Evolutionary conservation across 92 coral and sea anemone species (phyloP).

Genomic region (Porites cylindrica): DNA sequence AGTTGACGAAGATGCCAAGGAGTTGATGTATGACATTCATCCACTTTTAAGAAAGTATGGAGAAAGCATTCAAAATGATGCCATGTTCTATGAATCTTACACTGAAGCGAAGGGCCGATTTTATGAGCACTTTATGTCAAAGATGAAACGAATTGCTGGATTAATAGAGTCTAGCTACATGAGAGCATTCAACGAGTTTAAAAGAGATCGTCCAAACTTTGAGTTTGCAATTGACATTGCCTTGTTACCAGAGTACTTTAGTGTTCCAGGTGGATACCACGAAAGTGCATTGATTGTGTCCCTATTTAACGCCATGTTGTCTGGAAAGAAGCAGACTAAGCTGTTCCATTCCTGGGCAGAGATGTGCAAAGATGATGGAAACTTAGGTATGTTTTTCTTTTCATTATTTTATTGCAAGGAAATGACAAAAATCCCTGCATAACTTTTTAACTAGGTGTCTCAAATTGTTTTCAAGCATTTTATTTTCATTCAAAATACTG

Average conservation of each 20-base stretch:
- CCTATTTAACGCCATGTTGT: slow-evolving; percentile 65
- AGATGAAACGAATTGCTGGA: slow-evolving; percentile 53
- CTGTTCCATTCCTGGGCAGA: slow-evolving; percentile 74
- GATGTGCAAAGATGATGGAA: slow-evolving; percentile 7
- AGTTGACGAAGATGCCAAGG: slow-evolving; percentile 47
- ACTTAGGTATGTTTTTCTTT: slow-evolving; percentile 33
- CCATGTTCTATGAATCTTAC: slow-evolving; percentile 30
- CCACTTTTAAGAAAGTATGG: slow-evolving; percentile 67
- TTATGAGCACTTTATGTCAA: slow-evolving; percentile 58
- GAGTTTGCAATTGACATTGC: slow-evolving; percentile 71
- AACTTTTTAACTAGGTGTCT: too few relatives aligned
- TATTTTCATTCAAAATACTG: too few relatives aligned
- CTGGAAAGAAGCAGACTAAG: slow-evolving; percentile 32
- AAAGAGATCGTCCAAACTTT: slow-evolving; percentile 59
- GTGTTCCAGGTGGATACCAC: slow-evolving; percentile 58
- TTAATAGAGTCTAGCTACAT: slow-evolving; percentile 56
- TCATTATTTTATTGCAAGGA: too few relatives aligned
- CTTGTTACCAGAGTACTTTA: slow-evolving; percentile 40
- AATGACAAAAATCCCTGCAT: too few relatives aligned
- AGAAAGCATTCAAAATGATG: slow-evolving; percentile 27
- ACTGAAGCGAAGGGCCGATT: slow-evolving; percentile 60
- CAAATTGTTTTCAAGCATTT: too few relatives aligned
- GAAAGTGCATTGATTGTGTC: slow-evolving; percentile 61
- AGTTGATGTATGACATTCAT: slow-evolving; percentile 70
- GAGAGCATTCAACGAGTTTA: slow-evolving; percentile 37